These are phyloP conservation scores for Drosophila burlai DNA, from an alignment of 1,140 invertebrate species.

Conservation along the genomic window DNA sequence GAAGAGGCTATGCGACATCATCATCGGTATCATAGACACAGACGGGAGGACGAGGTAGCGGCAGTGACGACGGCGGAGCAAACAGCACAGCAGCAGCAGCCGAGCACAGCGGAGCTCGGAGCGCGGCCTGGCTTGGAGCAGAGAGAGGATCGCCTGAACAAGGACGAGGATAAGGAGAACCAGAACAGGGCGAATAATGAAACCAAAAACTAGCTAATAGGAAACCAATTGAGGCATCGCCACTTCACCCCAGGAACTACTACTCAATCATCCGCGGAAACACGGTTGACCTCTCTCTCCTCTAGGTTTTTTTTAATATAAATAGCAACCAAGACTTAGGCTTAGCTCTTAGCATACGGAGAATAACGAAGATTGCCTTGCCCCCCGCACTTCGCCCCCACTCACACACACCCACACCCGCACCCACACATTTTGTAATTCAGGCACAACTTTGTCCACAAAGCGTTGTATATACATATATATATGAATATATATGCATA, in stretches of 20 bases:
- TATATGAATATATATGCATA: slow-evolving; percentile 48
- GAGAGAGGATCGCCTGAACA: slow-evolving; percentile 4
- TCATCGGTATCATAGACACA: neutral
- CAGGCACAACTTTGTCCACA: slow-evolving; percentile 31
- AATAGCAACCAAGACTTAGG: slow-evolving; percentile 61
- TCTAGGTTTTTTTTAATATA: slow-evolving; percentile 36
- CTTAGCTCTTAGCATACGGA: slow-evolving; percentile 57
- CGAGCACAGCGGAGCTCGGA: neutral
- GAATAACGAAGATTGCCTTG: slow-evolving; percentile 1
- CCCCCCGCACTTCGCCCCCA: neutral
- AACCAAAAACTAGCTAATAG: slow-evolving; percentile 68
- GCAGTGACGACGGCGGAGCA: neutral
- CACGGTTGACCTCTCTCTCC: slow-evolving; percentile 43
- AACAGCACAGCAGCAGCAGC: neutral
- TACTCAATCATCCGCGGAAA: slow-evolving; percentile 37
- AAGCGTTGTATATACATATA: slow-evolving; percentile 53
- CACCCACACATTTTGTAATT: slow-evolving; percentile 23
- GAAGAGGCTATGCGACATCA: slow-evolving; percentile 22
- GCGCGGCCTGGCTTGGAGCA: slow-evolving; percentile 1
- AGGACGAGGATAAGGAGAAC: slow-evolving; percentile 51
- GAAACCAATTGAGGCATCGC: slow-evolving; percentile 37
- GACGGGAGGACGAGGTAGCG: neutral
- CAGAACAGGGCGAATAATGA: slow-evolving; percentile 60
- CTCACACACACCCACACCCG: too few species aligned
- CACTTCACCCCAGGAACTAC: slow-evolving; percentile 4